These are phyloP conservation scores for Bubo bubo DNA, from an alignment of 2,113 vertebrate genomes.

Conservation along the genomic window DNA sequence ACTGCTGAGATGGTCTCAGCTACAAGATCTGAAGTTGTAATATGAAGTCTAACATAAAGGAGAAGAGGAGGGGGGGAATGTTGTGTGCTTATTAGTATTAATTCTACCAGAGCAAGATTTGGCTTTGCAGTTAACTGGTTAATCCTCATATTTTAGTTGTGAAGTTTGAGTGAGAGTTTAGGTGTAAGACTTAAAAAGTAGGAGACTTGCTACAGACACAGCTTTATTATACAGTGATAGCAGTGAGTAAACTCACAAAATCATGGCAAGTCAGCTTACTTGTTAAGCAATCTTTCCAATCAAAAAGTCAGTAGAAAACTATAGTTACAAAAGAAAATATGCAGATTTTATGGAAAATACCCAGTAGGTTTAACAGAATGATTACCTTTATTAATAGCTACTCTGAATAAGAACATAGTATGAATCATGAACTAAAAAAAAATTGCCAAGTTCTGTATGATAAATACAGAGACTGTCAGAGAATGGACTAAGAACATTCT, in stretches of 20 bases:
- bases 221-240: background rate
- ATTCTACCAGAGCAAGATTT: background rate
- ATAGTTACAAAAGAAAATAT: background rate
- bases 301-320: background rate
- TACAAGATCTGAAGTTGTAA: background rate
- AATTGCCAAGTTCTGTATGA: background rate
- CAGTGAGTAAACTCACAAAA: background rate
- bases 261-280: background rate
- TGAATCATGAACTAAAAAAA: background rate
- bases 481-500: background rate
- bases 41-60: background rate
- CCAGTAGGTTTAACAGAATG: background rate
- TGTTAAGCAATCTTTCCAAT: background rate
- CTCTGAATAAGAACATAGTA: background rate
- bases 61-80: fast-evolving
- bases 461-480: background rate
- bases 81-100: background rate
- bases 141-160: background rate
- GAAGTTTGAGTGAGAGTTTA: background rate
- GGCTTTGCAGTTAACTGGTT: background rate
- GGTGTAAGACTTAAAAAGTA: background rate
- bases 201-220: background rate
- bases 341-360: background rate
- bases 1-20: background rate
- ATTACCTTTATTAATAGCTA: constrained; percentile 9